phyloP scores from a whole-genome alignment of 2,113 vertebrate species.

The Scytalopus superciliaris region DNA sequence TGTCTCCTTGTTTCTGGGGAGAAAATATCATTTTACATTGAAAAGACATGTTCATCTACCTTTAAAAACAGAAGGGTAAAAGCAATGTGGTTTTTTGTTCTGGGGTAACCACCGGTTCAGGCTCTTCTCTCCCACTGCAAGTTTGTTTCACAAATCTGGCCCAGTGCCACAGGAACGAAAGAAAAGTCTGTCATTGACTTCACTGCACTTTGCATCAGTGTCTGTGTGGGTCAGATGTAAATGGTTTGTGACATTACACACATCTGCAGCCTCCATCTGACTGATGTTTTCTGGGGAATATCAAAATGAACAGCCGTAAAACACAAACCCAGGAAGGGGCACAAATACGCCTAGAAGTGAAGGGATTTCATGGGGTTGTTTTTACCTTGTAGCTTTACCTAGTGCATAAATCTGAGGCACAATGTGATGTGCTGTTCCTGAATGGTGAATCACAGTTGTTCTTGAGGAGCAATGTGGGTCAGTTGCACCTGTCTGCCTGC shows the following conservation, averaged over 20 bases:
- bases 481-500: not conserved
- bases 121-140: not conserved
- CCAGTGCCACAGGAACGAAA: not conserved
- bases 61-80: not conserved
- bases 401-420: not conserved
- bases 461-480: not conserved
- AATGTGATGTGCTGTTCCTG: fast-evolving
- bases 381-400: not conserved
- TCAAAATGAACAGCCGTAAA: not conserved
- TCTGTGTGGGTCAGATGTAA: not conserved
- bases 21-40: not conserved
- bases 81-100: not conserved
- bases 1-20: not conserved
- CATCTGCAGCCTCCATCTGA: not conserved
- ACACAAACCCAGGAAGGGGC: not conserved
- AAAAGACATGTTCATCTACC: not conserved
- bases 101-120: not conserved
- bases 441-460: not conserved
- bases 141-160: not conserved
- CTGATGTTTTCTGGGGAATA: not conserved
- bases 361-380: not conserved
- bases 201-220: not conserved
- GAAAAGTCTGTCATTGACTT: not conserved
- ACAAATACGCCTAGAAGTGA: not conserved
- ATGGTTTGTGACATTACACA: not conserved